Conservation (phyloP, 2,888 invertebrate species). For the Drosophila multiciliata region DNA sequence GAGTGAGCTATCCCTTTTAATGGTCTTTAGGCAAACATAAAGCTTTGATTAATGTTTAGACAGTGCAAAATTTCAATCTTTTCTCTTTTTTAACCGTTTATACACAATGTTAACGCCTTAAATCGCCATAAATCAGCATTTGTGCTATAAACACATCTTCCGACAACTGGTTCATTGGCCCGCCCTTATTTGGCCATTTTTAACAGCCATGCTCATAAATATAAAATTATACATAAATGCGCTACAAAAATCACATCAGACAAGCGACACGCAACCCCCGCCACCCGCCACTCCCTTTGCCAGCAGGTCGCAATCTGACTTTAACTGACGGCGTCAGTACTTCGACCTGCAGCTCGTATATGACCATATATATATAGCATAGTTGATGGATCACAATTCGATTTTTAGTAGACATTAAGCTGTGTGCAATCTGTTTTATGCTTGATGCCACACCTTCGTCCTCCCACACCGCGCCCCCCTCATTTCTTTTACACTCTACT, state of each 20-base stretch:
- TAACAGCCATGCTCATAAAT: slow-evolving; percentile 73
- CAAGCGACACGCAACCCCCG: slow-evolving; percentile 29
- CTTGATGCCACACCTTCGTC: slow-evolving; percentile 6
- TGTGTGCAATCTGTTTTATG: slow-evolving; percentile 69
- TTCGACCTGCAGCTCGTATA: slow-evolving; percentile 47
- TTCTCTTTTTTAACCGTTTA: slow-evolving; percentile 7
- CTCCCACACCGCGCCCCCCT: background rate
- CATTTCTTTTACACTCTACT: slow-evolving; percentile 30
- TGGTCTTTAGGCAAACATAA: slow-evolving; percentile 65
- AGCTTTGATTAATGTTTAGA: slow-evolving; percentile 69
- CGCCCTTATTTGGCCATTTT: slow-evolving; percentile 51
- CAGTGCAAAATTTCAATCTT: slow-evolving; percentile 30
- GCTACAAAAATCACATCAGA: slow-evolving; percentile 73
- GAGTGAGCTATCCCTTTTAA: slow-evolving; percentile 25
- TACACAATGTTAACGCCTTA: slow-evolving; percentile 34
- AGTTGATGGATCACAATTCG: slow-evolving; percentile 77
- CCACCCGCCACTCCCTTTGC: background rate
- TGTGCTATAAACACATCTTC: slow-evolving; percentile 65
- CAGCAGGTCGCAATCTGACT: slow-evolving; percentile 14
- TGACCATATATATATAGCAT: slow-evolving; percentile 53
- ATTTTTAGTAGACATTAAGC: slow-evolving; percentile 79
- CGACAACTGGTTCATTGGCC: slow-evolving; percentile 3
- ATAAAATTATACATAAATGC: slow-evolving; percentile 77
- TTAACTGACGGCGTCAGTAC: slow-evolving; percentile 21
- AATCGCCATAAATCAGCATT: slow-evolving; percentile 70